phyloP scores from a whole-genome alignment of 1,140 invertebrate species.

The Chionoecetes opilio region DNA sequence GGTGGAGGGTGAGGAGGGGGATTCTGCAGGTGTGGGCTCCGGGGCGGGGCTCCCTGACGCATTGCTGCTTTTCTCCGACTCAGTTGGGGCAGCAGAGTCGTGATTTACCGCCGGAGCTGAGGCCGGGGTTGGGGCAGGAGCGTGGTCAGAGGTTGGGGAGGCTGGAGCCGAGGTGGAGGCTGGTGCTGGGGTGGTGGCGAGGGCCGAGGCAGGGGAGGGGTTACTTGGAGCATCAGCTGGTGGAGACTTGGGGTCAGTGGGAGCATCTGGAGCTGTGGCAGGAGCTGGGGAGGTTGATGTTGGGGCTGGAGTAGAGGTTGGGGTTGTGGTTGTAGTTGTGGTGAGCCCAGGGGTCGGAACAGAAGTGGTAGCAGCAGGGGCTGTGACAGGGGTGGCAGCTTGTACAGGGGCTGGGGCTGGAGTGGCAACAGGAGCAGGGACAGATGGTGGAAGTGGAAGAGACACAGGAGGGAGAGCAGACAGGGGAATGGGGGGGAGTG shows the following conservation, averaged over 20 bases:
- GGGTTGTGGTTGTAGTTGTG: slow-evolving; percentile 34
- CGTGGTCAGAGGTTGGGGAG: slow-evolving; percentile 61
- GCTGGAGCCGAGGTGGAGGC: slow-evolving; percentile 56
- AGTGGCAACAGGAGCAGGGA: slow-evolving; percentile 10
- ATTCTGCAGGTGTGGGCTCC: slow-evolving; percentile 18
- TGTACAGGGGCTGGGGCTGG: slow-evolving; percentile 4
- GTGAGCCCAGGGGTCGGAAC: not conserved
- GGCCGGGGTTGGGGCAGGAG: slow-evolving; percentile 41
- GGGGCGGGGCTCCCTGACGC: slow-evolving; percentile 43
- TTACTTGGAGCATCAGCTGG: slow-evolving; percentile 29
- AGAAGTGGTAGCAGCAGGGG: slow-evolving; percentile 32
- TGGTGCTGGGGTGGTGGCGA: not conserved
- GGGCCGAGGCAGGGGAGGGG: slow-evolving; percentile 37
- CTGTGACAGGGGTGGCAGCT: not conserved
- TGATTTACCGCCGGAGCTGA: slow-evolving; percentile 49
- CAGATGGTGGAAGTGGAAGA: not conserved
- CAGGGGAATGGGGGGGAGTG: not conserved
- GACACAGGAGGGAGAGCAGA: not conserved
- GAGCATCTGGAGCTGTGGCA: slow-evolving; percentile 52
- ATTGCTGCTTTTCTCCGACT: slow-evolving; percentile 44
- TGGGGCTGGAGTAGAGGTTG: not conserved
- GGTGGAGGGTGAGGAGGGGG: slow-evolving; percentile 20
- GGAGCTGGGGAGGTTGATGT: slow-evolving; percentile 31
- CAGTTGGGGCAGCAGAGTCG: slow-evolving; percentile 58
- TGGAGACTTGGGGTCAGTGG: slow-evolving; percentile 44